Evolutionary conservation across 1,140 invertebrate genomes (phyloP).

Genomic region (Drosophila ohnishii): DNA sequence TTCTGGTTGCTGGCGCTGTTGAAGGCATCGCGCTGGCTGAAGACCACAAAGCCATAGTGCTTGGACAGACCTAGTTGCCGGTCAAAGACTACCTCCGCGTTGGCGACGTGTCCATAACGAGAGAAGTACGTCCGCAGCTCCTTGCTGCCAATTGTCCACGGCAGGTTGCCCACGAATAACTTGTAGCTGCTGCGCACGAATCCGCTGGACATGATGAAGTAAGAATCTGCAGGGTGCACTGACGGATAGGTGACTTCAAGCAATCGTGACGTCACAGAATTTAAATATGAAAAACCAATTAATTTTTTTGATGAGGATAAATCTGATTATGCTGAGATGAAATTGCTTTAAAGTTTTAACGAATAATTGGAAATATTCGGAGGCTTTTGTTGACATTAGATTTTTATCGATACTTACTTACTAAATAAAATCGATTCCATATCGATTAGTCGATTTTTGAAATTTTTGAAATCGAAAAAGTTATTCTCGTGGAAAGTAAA

Average conservation of each 20-base stretch:
- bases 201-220: constrained; percentile 51
- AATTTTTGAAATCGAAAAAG: too few species aligned
- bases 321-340: not conserved
- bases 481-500: too few species aligned
- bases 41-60: constrained; percentile 89
- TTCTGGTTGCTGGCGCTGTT: constrained; percentile 78
- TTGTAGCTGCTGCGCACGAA: constrained; percentile 84
- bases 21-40: constrained; percentile 83
- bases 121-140: constrained; percentile 90
- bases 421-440: too few species aligned
- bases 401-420: too few species aligned
- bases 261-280: not conserved
- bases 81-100: constrained; percentile 88
- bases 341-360: too few species aligned
- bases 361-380: too few species aligned
- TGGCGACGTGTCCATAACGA: constrained; percentile 88
- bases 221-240: not conserved
- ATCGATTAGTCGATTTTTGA: too few species aligned
- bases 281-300: not conserved
- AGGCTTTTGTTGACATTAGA: too few species aligned
- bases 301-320: not conserved
- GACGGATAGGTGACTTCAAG: not conserved
- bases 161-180: constrained; percentile 89
- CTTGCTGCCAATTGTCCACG: constrained; percentile 89
- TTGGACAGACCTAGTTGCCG: constrained; percentile 89